Evolutionary conservation across 2,888 invertebrate genomes (phyloP).

Genomic region (Drosophila rellima): DNA sequence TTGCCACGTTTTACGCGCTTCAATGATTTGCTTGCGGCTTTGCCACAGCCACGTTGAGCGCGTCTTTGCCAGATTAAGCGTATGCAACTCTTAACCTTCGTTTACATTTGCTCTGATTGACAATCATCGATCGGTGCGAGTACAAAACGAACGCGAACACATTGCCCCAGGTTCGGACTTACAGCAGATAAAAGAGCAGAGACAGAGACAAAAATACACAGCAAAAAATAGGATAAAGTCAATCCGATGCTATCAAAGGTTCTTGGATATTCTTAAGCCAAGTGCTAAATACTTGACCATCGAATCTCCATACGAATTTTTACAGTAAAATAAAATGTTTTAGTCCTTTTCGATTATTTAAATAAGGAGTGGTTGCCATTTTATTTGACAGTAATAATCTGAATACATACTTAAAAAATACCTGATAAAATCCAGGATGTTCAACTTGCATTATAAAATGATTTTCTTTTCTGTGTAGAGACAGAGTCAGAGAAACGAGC

Average conservation of each 20-base stretch:
- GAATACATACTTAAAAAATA: no score
- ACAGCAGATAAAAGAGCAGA: conserved; percentile 17
- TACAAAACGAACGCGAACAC: conserved; percentile 50
- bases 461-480: not conserved
- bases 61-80: conserved; percentile 66
- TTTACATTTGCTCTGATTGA: conserved; percentile 78
- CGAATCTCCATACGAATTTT: no score
- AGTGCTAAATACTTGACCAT: no score
- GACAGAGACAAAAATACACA: conserved; percentile 4
- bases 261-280: no score
- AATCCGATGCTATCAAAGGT: no score
- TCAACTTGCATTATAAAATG: no score
- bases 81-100: conserved; percentile 82
- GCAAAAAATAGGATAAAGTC: no score
- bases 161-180: conserved; percentile 31
- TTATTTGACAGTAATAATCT: no score
- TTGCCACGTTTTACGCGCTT: conserved; percentile 74
- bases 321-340: no score
- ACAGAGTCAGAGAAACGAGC: conserved; percentile 8
- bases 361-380: no score
- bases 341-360: no score
- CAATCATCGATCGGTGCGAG: conserved; percentile 72
- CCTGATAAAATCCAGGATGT: no score
- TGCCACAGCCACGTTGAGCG: conserved; percentile 33
- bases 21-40: conserved; percentile 65